A percentile compares a stretch with the other conserved stretches of the same genome.
Evolutionary conservation across 2,113 vertebrate genomes (phyloP).

Genomic region (Meriones unguiculatus): DNA sequence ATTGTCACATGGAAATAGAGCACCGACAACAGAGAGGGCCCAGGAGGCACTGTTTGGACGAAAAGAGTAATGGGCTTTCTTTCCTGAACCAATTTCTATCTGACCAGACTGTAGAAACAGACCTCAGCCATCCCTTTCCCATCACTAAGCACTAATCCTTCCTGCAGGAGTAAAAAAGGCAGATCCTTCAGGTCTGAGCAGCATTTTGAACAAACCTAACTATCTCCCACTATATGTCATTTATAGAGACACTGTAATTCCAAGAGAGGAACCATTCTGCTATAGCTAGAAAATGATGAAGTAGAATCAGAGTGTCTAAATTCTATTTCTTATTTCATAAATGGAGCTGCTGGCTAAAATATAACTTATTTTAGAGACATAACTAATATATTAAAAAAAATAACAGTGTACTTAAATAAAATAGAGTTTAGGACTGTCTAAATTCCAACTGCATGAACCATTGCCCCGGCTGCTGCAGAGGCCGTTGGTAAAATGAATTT

Average conservation of each 20-base stretch:
- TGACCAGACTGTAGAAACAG: neutral
- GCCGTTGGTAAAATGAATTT: neutral
- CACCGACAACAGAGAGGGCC: rapidly evolving
- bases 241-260: neutral
- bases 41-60: rapidly evolving
- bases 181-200: neutral
- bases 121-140: neutral
- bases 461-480: neutral
- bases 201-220: neutral
- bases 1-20: neutral
- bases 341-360: neutral
- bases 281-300: neutral
- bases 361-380: neutral
- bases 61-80: neutral
- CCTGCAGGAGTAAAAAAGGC: neutral
- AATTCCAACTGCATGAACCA: neutral
- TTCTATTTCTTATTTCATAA: neutral
- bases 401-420: neutral
- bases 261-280: neutral
- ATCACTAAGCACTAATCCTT: neutral
- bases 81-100: neutral
- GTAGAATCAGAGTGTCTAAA: neutral
- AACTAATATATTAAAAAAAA: neutral
- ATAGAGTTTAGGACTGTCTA: neutral
- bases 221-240: neutral